Evolutionary conservation across 53 echinoderm and acorn worm species (phyloP), one percentile per base, ranked within the genome.

Genomic region (Zoroaster sp.): DNA sequence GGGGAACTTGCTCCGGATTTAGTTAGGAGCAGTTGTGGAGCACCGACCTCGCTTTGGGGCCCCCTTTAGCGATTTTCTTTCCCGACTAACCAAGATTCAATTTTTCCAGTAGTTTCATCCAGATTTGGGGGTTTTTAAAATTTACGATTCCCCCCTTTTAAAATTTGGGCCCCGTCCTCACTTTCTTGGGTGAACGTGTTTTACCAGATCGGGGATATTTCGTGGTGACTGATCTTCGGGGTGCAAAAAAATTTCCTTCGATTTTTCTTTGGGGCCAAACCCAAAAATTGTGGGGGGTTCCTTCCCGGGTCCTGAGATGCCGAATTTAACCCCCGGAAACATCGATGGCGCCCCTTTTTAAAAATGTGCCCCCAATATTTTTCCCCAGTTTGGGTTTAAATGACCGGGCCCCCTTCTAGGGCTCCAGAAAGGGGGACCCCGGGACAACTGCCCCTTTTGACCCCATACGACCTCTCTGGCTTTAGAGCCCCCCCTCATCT

Each of bases 311-410:
- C 36, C 36, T 89, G 90, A 0, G 38, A 13, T 1, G 90, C 63
- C 0, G 54, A 25, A 1, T 42, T 51, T 4, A 89, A 8, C 17
- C 82, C 90, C 51, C 53, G 80, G 34, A 89, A 0, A 80, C 25
- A 17, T 81, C 81, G 10, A 80, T 49, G 0, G 90, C 74, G 70
- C 82, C 81, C 15, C 37, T 47, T 33, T 89, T 72, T 25, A 34
- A 41, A 30, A 89, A 12, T 82, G 90, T 11, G 69, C 81, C 2
- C 82, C 28, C 8, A 89, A 51, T 1, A 78, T 39, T 7, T 36
- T 33, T 1, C 78, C 36, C 31, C n/a, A n/a, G 68, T 8, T 17
- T 78, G 77, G n/a, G n/a, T n/a, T n/a, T n/a, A n/a, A n/a, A n/a
- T n/a, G n/a, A n/a, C n/a, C n/a, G n/a, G 15, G 17, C 74, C 44